Evolutionary conservation across 2,888 invertebrate genomes (phyloP).

Genomic region (Drosophila paranaensis): DNA sequence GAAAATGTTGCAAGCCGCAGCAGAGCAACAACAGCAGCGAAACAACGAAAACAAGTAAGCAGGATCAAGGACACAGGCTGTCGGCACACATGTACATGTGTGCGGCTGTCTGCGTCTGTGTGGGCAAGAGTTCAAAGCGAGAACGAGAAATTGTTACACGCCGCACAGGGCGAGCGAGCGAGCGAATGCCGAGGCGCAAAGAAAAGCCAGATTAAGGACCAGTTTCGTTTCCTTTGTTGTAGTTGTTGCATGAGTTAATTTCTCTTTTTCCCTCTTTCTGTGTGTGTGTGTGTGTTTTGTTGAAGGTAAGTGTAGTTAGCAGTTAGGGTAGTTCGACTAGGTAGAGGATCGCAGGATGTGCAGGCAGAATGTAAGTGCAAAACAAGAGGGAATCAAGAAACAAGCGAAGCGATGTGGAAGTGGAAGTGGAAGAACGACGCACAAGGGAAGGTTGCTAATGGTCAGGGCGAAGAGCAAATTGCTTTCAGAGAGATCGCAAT

Average conservation of each 20-base stretch:
- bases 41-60: conserved; percentile 59
- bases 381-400: conserved; percentile 52
- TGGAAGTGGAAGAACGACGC: background rate
- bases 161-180: conserved; percentile 51
- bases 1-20: conserved; percentile 54
- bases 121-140: conserved; percentile 42
- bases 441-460: conserved; percentile 1
- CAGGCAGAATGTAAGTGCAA: conserved; percentile 51
- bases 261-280: background rate
- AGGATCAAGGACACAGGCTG: conserved; percentile 81
- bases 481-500: conserved; percentile 3
- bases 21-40: conserved; percentile 12
- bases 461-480: conserved; percentile 16
- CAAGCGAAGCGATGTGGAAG: conserved; percentile 11
- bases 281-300: conserved; percentile 11
- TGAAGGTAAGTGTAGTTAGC: conserved; percentile 21
- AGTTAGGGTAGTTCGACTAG: conserved; percentile 57
- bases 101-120: conserved; percentile 5
- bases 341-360: conserved; percentile 56
- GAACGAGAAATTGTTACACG: conserved; percentile 69
- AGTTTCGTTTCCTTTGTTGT: conserved; percentile 70
- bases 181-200: conserved; percentile 43
- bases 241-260: conserved; percentile 49
- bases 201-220: conserved; percentile 75
- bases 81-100: conserved; percentile 11